Conservation (phyloP, 1,140 invertebrate species). For the Heliconius hermathena region DNA sequence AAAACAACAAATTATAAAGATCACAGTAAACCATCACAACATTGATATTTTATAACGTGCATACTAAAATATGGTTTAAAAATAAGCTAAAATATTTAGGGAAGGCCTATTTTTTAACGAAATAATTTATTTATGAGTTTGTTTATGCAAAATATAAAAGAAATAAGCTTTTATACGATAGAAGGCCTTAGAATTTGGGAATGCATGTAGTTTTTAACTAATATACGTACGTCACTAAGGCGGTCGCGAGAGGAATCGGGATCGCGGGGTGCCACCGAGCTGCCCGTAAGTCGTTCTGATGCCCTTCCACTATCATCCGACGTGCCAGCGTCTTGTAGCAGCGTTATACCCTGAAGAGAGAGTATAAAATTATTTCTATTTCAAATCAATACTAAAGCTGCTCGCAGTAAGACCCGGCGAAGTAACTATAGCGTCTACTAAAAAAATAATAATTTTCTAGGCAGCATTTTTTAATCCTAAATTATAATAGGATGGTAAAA, state of each 20-base stretch:
- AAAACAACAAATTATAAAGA: neutral
- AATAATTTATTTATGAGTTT: neutral
- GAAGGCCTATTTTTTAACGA: neutral
- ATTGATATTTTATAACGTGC: slow-evolving; percentile 12
- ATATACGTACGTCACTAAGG: slow-evolving; percentile 88
- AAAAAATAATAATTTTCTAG: neutral
- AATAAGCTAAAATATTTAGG: slow-evolving; percentile 7
- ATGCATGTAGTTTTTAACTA: neutral
- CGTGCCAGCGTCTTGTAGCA: slow-evolving; percentile 87
- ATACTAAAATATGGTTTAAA: slow-evolving; percentile 4
- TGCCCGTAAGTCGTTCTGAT: slow-evolving; percentile 88
- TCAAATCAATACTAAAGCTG: slow-evolving; percentile 1
- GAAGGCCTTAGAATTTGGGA: neutral
- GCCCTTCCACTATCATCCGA: slow-evolving; percentile 90
- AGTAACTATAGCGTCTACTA: neutral
- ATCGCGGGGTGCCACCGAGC: slow-evolving; percentile 87
- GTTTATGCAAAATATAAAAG: neutral
- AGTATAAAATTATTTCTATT: slow-evolving; percentile 23
- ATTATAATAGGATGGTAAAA: slow-evolving; percentile 27
- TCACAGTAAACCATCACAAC: slow-evolving; percentile 14
- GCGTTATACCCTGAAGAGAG: slow-evolving; percentile 83
- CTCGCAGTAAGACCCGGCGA: neutral
- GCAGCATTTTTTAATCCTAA: neutral
- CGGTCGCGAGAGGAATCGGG: slow-evolving; percentile 90
- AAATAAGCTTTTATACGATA: slow-evolving; percentile 6